Base-by-base conservation (phyloP, 2,113 vertebrate genomes). In the Abramis brama region DNA sequence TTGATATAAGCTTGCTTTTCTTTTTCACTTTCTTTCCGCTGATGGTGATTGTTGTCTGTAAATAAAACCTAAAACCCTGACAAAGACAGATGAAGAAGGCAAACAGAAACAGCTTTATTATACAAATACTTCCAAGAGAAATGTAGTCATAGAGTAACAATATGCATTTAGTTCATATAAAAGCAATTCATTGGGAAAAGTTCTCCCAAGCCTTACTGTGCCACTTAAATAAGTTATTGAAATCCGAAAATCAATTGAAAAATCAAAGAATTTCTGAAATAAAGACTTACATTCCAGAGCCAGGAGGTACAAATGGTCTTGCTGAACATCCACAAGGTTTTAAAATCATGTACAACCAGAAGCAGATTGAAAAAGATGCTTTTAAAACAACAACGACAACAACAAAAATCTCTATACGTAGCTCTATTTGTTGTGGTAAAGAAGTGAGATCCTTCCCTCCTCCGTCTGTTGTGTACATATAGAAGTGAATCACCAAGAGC, bases 401-500 rank as follows among this genome's bases (percentile, higher is more conserved):
- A 66, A 84, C 60, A 57, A 68, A 60, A 57, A 62, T 2, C 5
- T 55, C 33, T 27, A 2, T 21, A n/a, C 11, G 17, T 33, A 71
- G 10, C 71, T 68, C 77, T 73, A 2, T 5, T 55, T 8, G 25
- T 83, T 47, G 30, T 59, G 3, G 19, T 83, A 57, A 75, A 62
- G 50, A 47, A 87, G 70, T 86, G 79, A 82, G 33, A n/a, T 50
- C 36, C 50, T 75, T 71, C 7, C 71, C 25, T 88, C 55, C 73
- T 86, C 43, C n/a, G 1, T 30, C 82, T 77, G 21, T 86, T 78
- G 77, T 75, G 66, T 77, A 79, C 74, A 66, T 23, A 43, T 21
- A 59, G 60, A 3, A 45, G 50, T 89, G 90, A 91, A 75, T 91
- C 91, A 91, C 60, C 76, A 81, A 78, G 77, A 91, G 90, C 86